Conservation (phyloP, 2,797 vertebrate genomes). For the Chiloscyllium punctatum region DNA sequence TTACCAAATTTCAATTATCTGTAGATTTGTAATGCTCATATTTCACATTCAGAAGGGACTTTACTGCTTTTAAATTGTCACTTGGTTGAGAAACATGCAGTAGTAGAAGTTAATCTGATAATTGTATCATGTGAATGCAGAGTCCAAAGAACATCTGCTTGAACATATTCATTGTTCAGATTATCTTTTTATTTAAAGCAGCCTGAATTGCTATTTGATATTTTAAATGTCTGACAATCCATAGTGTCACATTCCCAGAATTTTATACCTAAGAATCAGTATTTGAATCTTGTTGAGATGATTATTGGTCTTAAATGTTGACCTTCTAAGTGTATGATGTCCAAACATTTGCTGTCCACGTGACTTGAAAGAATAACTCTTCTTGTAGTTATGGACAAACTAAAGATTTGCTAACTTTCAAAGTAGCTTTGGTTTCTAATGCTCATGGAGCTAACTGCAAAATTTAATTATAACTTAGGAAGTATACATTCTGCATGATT, state of each 20-base stretch:
- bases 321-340: background rate
- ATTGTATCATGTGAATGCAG: background rate
- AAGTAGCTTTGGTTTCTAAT: background rate
- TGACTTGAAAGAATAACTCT: background rate
- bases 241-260: background rate
- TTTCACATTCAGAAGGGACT: background rate
- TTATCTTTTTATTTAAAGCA: background rate
- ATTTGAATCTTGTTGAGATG: background rate
- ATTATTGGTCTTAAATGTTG: background rate
- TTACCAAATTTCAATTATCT: background rate
- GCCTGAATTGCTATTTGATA: background rate
- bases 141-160: background rate
- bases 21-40: background rate
- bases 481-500: background rate
- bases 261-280: background rate
- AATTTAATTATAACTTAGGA: background rate
- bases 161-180: background rate
- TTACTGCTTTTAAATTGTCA: background rate
- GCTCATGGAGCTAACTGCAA: background rate
- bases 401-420: background rate
- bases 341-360: background rate
- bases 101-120: background rate
- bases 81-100: background rate
- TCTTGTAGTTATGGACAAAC: background rate
- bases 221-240: background rate